Evolutionary conservation across 2,113 vertebrate species (phyloP).

Genomic region (Theropithecus gelada): DNA sequence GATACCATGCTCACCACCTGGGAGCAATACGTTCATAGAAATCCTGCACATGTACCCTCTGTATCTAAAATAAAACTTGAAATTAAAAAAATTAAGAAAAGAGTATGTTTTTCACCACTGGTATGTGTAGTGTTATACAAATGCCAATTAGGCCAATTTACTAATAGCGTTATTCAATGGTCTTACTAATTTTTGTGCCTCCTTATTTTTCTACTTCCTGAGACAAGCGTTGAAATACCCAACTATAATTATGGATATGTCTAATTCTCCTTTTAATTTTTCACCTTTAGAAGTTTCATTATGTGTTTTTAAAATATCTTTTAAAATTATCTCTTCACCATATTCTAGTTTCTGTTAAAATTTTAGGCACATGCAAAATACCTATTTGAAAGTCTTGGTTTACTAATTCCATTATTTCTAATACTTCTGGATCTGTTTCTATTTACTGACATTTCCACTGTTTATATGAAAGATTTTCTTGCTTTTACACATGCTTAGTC

Average conservation of each 20-base stretch:
- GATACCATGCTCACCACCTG: no score
- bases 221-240: background rate
- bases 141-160: background rate
- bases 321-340: background rate
- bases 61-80: no score
- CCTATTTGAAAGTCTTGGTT: background rate
- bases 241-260: background rate
- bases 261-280: background rate
- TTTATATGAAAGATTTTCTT: background rate
- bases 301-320: background rate
- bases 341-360: background rate
- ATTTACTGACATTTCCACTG: background rate
- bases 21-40: no score
- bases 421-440: conserved; percentile 5
- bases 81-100: background rate
- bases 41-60: no score
- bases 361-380: background rate
- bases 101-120: background rate
- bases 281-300: background rate
- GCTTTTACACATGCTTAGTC: background rate
- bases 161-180: background rate
- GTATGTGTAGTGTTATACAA: background rate
- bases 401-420: background rate
- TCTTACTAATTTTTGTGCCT: background rate
- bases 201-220: background rate